These are phyloP conservation scores for Dasyprocta punctata DNA, from an alignment of 2,113 vertebrate genomes.

Conservation along the genomic window DNA sequence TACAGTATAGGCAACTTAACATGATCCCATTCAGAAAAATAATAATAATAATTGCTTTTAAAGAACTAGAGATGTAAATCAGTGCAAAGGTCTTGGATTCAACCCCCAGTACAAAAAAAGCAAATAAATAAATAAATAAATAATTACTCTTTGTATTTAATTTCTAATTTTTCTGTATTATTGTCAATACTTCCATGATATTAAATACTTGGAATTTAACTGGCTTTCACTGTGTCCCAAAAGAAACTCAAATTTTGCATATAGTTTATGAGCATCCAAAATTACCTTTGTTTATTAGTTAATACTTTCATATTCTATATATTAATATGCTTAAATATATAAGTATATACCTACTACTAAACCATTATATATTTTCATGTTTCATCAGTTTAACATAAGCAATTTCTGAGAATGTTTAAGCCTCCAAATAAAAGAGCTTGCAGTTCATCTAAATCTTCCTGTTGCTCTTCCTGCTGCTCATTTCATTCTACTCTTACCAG, in stretches of 20 bases:
- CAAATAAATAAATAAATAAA: neutral
- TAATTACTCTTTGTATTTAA: neutral
- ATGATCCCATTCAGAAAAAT: neutral
- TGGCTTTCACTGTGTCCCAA: neutral
- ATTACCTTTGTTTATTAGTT: neutral
- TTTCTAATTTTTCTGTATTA: conserved; percentile 4
- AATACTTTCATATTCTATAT: neutral
- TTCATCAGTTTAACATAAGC: neutral
- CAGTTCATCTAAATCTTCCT: neutral
- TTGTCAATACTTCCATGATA: neutral
- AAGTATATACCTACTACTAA: neutral
- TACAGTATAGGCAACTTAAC: neutral
- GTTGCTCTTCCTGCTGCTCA: neutral
- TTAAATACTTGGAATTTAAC: neutral
- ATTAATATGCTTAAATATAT: neutral
- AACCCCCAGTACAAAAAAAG: neutral
- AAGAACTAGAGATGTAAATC: neutral
- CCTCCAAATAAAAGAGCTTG: neutral
- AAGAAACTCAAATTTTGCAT: neutral
- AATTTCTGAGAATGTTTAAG: neutral
- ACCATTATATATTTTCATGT: neutral
- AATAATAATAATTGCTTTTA: neutral
- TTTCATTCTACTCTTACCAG: neutral
- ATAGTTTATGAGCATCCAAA: neutral
- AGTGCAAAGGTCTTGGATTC: neutral